Percentiles rank a stretch among this genome's conserved stretches.
These are phyloP conservation scores for Eciton burchellii DNA, from an alignment of 1,140 invertebrate species.

Conservation along the genomic window DNA sequence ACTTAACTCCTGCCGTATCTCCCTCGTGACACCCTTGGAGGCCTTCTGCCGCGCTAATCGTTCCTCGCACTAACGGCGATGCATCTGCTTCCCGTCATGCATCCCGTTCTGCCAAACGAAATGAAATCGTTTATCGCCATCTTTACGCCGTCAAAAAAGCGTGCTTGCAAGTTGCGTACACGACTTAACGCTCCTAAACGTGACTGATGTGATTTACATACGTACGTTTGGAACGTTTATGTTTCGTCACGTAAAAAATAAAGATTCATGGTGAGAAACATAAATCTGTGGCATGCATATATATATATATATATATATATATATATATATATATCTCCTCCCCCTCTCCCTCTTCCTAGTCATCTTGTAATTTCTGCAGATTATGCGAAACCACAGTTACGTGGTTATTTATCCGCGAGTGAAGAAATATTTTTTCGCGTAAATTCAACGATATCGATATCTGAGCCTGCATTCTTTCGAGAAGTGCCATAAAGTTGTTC, in stretches of 20 bases:
- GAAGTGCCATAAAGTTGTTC: constrained; percentile 33
- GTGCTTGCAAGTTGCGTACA: constrained; percentile 35
- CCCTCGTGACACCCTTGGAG: background rate
- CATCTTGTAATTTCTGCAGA: background rate
- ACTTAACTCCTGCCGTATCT: constrained; percentile 66
- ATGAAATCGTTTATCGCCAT: constrained; percentile 64
- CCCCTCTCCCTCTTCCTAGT: too few relatives aligned
- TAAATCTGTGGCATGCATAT: too few relatives aligned
- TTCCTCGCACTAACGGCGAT: constrained; percentile 31
- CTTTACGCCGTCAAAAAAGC: constrained; percentile 47
- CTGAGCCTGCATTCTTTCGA: constrained; percentile 16
- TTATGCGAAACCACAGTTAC: background rate
- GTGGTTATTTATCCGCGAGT: background rate
- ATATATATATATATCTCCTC: too few relatives aligned
- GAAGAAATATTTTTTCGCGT: constrained; percentile 10
- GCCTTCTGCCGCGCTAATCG: constrained; percentile 65
- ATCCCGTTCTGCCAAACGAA: constrained; percentile 62
- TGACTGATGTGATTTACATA: background rate
- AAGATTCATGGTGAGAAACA: too few relatives aligned
- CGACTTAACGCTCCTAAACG: constrained; percentile 35
- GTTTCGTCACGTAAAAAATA: background rate
- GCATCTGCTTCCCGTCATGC: constrained; percentile 6
- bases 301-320: too few relatives aligned
- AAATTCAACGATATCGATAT: constrained; percentile 40
- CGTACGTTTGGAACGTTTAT: background rate